These are phyloP conservation scores for Leucophenga montana DNA, from an alignment of 2,888 invertebrate genomes.

Conservation along the genomic window DNA sequence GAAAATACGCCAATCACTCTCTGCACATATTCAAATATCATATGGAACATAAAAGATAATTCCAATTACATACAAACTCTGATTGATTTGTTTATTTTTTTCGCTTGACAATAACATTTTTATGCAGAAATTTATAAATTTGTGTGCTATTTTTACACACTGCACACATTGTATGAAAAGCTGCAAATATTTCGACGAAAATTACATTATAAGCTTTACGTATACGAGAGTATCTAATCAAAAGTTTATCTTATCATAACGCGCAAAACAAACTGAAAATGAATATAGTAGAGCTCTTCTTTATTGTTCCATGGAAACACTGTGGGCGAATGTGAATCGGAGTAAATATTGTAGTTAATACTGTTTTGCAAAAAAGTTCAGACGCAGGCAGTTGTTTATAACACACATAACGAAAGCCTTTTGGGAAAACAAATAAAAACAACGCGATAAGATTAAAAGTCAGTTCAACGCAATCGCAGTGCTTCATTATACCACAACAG, in stretches of 20 bases:
- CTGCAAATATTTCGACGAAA: neutral
- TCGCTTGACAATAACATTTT: too few relatives aligned
- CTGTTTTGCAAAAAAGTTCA: neutral
- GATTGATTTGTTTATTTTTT: too few relatives aligned
- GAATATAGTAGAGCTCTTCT: too few relatives aligned
- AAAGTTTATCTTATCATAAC: neutral
- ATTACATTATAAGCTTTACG: neutral
- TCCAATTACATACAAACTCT: too few relatives aligned
- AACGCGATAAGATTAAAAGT: conserved; percentile 19
- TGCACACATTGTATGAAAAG: neutral
- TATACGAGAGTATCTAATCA: neutral
- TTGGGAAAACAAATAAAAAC: conserved; percentile 14
- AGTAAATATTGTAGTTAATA: neutral
- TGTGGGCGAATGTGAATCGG: neutral
- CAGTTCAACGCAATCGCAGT: neutral
- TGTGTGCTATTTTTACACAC: neutral
- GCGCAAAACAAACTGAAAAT: too few relatives aligned
- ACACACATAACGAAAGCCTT: neutral
- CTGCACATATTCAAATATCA: too few relatives aligned
- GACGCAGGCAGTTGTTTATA: too few relatives aligned
- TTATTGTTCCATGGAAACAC: too few relatives aligned
- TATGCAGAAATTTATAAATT: too few relatives aligned
- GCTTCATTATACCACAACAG: too few relatives aligned
- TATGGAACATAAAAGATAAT: too few relatives aligned
- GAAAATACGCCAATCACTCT: too few relatives aligned